Conservation (phyloP, 2,888 invertebrate species). For the Smittia aterrima region DNA sequence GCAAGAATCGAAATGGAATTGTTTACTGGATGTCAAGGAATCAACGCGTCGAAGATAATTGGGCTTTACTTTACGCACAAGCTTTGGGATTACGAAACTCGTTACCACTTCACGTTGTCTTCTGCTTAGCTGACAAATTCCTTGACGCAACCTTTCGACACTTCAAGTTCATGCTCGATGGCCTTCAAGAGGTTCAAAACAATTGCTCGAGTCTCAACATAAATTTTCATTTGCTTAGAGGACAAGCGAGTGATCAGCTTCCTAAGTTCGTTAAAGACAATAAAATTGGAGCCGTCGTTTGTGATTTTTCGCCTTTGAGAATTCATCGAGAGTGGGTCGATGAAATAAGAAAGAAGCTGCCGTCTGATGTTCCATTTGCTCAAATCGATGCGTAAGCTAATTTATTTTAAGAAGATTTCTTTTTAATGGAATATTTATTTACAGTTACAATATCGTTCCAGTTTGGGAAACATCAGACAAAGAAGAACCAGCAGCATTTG, state of each 20-base stretch:
- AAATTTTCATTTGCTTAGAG: constrained; percentile 73
- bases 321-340: constrained; percentile 70
- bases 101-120: constrained; percentile 77
- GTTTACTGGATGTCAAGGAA: constrained; percentile 90
- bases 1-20: constrained; percentile 58
- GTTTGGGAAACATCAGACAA: constrained; percentile 85
- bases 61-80: constrained; percentile 87
- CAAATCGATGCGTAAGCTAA: constrained; percentile 56
- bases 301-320: constrained; percentile 79
- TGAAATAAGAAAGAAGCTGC: constrained; percentile 64
- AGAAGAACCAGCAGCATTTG: constrained; percentile 82
- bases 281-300: constrained; percentile 76
- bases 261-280: constrained; percentile 68
- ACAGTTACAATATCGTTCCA: constrained; percentile 81
- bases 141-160: constrained; percentile 78
- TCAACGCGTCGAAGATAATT: constrained; percentile 85
- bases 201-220: constrained; percentile 73
- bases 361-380: constrained; percentile 70
- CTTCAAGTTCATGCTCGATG: constrained; percentile 75
- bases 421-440: neutral
- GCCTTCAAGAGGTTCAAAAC: constrained; percentile 68
- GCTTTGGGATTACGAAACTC: constrained; percentile 77
- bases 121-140: constrained; percentile 76
- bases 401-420: neutral
- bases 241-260: constrained; percentile 64